Percentiles rank a stretch among this genome's conserved stretches.
These are phyloP conservation scores for Ranitomeya variabilis DNA, from an alignment of 2,113 vertebrate genomes.

Conservation along the genomic window DNA sequence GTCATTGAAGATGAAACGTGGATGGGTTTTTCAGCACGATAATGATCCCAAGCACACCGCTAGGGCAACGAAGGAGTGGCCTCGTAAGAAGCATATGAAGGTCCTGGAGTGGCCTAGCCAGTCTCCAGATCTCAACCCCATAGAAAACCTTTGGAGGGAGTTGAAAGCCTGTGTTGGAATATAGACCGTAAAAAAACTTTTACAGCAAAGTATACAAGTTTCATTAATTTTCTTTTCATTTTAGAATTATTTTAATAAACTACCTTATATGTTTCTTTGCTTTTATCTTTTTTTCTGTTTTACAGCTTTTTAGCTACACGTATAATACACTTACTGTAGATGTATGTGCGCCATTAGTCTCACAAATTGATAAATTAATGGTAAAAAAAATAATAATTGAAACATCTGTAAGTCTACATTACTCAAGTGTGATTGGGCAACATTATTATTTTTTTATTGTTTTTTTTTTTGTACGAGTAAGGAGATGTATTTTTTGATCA, in stretches of 20 bases:
- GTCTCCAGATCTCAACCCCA: too few relatives aligned
- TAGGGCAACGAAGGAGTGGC: too few relatives aligned
- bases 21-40: too few relatives aligned
- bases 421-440: neutral
- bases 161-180: too few relatives aligned
- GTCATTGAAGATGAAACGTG: too few relatives aligned
- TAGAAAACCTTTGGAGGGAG: too few relatives aligned
- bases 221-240: neutral
- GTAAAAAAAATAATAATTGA: neutral
- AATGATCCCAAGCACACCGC: too few relatives aligned
- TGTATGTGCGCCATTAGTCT: neutral
- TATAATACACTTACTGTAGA: neutral
- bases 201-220: constrained; percentile 1
- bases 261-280: neutral
- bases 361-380: neutral
- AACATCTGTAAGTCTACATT: too few relatives aligned
- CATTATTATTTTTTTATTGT: neutral
- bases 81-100: too few relatives aligned
- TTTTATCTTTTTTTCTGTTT: neutral
- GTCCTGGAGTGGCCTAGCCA: too few relatives aligned
- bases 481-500: neutral
- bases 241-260: neutral
- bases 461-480: neutral
- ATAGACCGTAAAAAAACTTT: neutral
- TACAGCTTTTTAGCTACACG: neutral